phyloP scores from a whole-genome alignment of 1,140 invertebrate genomes.

The Harpegnathos saltator region DNA sequence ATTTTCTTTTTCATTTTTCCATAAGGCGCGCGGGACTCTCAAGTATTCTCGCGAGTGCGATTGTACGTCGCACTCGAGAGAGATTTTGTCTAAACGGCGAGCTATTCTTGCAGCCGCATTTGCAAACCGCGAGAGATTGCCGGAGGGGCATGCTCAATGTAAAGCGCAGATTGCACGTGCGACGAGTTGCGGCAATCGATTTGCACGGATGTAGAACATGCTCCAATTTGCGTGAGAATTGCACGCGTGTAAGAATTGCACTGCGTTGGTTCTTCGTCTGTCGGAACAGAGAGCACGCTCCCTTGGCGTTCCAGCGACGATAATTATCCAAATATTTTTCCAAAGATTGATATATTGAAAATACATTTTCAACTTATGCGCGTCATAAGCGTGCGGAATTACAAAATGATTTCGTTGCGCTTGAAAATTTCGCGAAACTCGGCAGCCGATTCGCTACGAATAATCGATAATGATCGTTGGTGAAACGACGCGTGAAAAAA shows the following conservation, averaged over 20 bases:
- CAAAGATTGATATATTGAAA: no score
- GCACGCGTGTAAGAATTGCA: slow-evolving; percentile 38
- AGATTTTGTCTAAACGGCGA: slow-evolving; percentile 12
- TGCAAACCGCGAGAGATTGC: slow-evolving; percentile 38
- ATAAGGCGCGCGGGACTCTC: no score
- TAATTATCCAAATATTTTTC: no score
- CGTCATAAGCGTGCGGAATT: no score
- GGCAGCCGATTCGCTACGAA: no score
- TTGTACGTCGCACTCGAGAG: not conserved
- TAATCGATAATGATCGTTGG: no score
- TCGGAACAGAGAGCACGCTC: not conserved
- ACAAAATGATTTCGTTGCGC: no score
- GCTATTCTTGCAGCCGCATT: slow-evolving; percentile 18
- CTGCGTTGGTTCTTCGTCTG: not conserved
- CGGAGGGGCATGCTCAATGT: slow-evolving; percentile 1
- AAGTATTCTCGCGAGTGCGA: not conserved
- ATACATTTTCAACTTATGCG: no score
- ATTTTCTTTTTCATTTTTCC: not conserved
- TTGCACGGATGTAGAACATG: slow-evolving; percentile 48
- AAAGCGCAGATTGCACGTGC: slow-evolving; percentile 49
- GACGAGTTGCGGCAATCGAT: slow-evolving; percentile 59
- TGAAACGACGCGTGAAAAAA: not conserved
- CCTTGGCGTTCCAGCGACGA: not conserved
- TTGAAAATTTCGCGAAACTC: no score
- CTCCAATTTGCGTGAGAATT: slow-evolving; percentile 57